Evolutionary conservation across 1,140 invertebrate genomes (phyloP).

Genomic region (Leptestheria dahalacensis): DNA sequence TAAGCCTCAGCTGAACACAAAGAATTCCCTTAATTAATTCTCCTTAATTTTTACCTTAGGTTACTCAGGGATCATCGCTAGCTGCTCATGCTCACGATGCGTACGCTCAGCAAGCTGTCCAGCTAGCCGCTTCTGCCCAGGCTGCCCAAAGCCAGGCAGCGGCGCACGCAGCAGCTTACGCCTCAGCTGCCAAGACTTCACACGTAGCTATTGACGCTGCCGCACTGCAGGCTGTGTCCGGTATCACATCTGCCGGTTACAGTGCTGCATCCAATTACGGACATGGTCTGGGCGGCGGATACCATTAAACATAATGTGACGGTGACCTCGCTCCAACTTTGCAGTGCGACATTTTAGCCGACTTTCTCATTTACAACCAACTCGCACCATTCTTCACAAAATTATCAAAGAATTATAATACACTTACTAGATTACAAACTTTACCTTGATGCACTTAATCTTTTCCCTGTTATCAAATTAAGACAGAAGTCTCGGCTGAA

Average conservation of each 20-base stretch:
- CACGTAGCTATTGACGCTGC: slow-evolving; percentile 10
- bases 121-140: slow-evolving; percentile 1
- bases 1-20: too few relatives aligned
- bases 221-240: slow-evolving; percentile 6
- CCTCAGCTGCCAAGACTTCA: slow-evolving; percentile 7
- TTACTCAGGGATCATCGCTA: neutral
- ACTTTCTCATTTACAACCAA: too few relatives aligned
- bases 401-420: too few relatives aligned
- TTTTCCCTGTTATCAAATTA: too few relatives aligned
- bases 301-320: neutral
- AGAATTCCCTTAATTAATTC: too few relatives aligned
- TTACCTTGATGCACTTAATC: too few relatives aligned
- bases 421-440: too few relatives aligned
- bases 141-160: neutral
- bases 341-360: too few relatives aligned
- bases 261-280: slow-evolving; percentile 9
- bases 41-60: too few relatives aligned
- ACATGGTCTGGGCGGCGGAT: slow-evolving; percentile 1
- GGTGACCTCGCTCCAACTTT: too few relatives aligned
- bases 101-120: slow-evolving; percentile 7
- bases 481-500: too few relatives aligned
- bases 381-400: too few relatives aligned
- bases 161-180: neutral
- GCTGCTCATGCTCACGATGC: slow-evolving; percentile 8
- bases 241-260: slow-evolving; percentile 1